Percentiles rank a stretch among this genome's conserved stretches.
phyloP scores from a whole-genome alignment of 2,888 invertebrate genomes.

The Germaria angustata region DNA sequence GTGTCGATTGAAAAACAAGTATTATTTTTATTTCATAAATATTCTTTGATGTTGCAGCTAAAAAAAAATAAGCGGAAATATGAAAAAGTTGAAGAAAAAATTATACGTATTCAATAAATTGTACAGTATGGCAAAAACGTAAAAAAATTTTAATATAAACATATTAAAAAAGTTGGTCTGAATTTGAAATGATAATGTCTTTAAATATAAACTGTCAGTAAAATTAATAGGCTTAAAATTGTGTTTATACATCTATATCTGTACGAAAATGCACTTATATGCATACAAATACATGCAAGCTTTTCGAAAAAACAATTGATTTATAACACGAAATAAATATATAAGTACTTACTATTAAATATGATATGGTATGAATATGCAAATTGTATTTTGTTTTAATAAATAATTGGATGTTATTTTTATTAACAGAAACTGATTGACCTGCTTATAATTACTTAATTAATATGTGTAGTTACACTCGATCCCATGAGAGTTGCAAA shows the following conservation, averaged over 20 bases:
- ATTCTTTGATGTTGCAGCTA: conserved; percentile 20
- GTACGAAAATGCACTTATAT: neutral
- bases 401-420: conserved; percentile 15
- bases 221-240: conserved; percentile 61
- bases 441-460: conserved; percentile 19
- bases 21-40: conserved; percentile 42
- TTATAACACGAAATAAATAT: conserved; percentile 48
- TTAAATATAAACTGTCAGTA: conserved; percentile 54
- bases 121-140: conserved; percentile 43
- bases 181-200: conserved; percentile 62
- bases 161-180: conserved; percentile 51
- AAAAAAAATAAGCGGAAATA: neutral
- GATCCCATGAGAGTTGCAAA: neutral
- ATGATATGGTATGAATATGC: conserved; percentile 15
- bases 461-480: neutral
- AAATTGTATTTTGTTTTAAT: conserved; percentile 3
- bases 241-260: neutral
- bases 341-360: neutral
- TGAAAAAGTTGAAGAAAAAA: conserved; percentile 5
- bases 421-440: conserved; percentile 16
- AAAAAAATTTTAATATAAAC: conserved; percentile 27
- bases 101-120: conserved; percentile 48
- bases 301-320: conserved; percentile 36
- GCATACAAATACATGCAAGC: neutral
- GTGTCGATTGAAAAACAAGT: conserved; percentile 64